Base-by-base conservation (phyloP, 1,140 invertebrate species). In the Bombus vancouverensis region DNA sequence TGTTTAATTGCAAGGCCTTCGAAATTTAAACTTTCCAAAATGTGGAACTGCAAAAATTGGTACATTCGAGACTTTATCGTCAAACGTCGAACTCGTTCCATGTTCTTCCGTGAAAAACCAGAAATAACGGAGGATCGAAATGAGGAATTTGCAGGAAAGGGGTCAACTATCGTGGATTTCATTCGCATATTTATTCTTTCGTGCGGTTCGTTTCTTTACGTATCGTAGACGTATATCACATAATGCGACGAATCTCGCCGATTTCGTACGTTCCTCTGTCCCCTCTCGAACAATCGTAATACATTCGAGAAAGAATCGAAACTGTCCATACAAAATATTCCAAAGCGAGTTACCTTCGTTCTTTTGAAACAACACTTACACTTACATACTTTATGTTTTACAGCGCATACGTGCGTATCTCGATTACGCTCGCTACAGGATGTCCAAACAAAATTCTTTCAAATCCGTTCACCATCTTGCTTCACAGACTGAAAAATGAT, bases 211-310 rank as follows among this genome's bases (percentile, higher is more conserved):
- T 70, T 73, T 83, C 70, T 59, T 87, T 85, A 83, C 72, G 80
- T 89, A 88, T 85, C 75, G 57, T 80, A 89, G 81, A 83, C 76
- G 85, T 87, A 85, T 90, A 90, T 90, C 89, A 89, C 86, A 90
- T 89, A 82, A 89, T 87, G 88, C 83, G 89, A 74, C 47, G 70
- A 85, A 81, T 62, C 81, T 68, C 80, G 81, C 76, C 75, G 82
- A 78, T 72, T 85, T 87, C 79, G 70, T 34, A 53, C 70, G 65
- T 80, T 72, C 73, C 87, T 81, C 70, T 81, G 66, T 47, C 53
- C 72, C 37, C 66, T 42, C 39, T 32, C 10, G 39, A 28, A 25
- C 65, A 8, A 42, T 28, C 73, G 25, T 25, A 8, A 25, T 10
- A 44, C 62, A 12, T 44, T 57, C n/a, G 62, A 53, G 32, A 68